These are phyloP conservation scores for Buceros bicornis DNA, from an alignment of 2,797 vertebrate genomes.

Conservation along the genomic window DNA sequence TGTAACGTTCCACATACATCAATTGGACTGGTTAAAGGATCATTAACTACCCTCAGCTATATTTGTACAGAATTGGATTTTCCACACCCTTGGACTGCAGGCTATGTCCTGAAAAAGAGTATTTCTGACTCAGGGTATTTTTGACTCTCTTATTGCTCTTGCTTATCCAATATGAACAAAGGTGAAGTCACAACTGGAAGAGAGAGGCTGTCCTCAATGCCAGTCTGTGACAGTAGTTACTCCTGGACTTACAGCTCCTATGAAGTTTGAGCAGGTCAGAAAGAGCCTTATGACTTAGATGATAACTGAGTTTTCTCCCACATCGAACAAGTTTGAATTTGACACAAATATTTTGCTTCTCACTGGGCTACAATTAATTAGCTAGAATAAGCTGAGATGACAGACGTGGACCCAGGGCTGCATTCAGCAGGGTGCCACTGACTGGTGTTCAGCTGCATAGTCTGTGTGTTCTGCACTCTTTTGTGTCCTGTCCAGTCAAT, in stretches of 20 bases:
- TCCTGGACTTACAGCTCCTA: neutral
- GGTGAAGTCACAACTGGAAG: neutral
- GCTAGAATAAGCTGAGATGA: neutral
- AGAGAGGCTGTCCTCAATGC: neutral
- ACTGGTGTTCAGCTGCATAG: neutral
- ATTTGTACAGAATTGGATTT: constrained; percentile 64
- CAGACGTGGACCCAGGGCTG: neutral
- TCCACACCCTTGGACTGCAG: constrained; percentile 50
- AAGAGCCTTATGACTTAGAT: neutral
- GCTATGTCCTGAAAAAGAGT: constrained; percentile 1
- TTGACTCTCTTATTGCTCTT: neutral
- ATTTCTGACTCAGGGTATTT: constrained; percentile 37
- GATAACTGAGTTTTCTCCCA: neutral
- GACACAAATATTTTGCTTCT: constrained; percentile 18
- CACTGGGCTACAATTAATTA: neutral
- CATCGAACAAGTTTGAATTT: neutral
- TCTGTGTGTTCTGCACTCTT: fast-evolving
- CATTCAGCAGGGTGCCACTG: neutral
- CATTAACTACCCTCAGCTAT: constrained; percentile 61
- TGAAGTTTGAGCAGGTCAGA: neutral
- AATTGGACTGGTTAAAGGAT: constrained; percentile 23
- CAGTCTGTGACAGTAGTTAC: neutral
- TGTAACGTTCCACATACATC: constrained; percentile 27
- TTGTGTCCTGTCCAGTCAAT: neutral
- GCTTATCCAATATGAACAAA: neutral